These are phyloP conservation scores for Scleropages formosus DNA, from an alignment of 2,797 vertebrate genomes.

Conservation along the genomic window DNA sequence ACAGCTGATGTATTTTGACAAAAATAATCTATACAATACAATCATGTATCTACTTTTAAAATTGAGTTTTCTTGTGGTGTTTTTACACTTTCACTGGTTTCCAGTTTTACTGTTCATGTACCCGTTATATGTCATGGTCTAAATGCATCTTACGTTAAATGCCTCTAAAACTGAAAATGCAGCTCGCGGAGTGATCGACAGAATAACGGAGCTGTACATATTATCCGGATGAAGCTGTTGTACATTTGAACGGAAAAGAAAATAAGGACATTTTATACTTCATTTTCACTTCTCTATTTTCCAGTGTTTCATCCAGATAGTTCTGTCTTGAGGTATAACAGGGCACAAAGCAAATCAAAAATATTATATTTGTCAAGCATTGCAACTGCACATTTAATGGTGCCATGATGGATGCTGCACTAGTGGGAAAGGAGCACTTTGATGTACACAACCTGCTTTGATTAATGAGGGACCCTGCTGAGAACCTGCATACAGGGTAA, in stretches of 20 bases:
- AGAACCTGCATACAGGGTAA: slow-evolving; percentile 74
- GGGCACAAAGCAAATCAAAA: slow-evolving; percentile 65
- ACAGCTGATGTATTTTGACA: no score
- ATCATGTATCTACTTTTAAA: no score
- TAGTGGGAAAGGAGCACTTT: slow-evolving; percentile 70
- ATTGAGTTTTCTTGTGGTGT: no score
- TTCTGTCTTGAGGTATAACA: slow-evolving; percentile 57
- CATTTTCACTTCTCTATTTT: slow-evolving; percentile 18
- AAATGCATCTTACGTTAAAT: no score
- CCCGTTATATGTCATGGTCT: no score
- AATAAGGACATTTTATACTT: background rate
- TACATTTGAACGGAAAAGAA: background rate
- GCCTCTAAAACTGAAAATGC: no score
- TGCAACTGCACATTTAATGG: slow-evolving; percentile 68
- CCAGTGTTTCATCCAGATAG: slow-evolving; percentile 38
- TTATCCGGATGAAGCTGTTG: slow-evolving; percentile 13
- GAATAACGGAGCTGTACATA: background rate
- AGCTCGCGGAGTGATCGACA: background rate
- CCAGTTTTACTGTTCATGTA: no score
- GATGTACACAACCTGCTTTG: slow-evolving; percentile 77
- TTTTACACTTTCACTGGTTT: no score
- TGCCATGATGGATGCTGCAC: slow-evolving; percentile 73
- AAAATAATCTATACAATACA: no score
- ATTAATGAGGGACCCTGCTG: slow-evolving; percentile 78
- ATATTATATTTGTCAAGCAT: slow-evolving; percentile 68